These are phyloP conservation scores for Cyclargus thomasi DNA, from an alignment of 1,140 invertebrate species.

Conservation along the genomic window DNA sequence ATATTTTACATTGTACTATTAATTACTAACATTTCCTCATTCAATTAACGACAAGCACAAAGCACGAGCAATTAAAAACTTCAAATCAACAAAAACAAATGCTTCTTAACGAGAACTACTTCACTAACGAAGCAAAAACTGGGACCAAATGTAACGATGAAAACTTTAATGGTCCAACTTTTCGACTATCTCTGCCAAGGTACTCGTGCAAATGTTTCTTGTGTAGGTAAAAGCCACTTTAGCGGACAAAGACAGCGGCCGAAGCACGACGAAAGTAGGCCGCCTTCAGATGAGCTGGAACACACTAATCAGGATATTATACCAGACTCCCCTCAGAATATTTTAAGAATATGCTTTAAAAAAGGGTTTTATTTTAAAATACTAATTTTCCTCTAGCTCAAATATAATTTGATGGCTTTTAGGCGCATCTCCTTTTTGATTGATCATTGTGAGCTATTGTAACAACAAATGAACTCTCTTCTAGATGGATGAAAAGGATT, in stretches of 20 bases:
- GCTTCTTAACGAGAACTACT: conserved; percentile 10
- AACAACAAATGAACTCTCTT: too few species aligned
- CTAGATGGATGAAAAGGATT: too few species aligned
- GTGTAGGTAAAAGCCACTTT: conserved; percentile 41
- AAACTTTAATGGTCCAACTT: conserved; percentile 19
- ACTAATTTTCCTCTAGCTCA: not conserved
- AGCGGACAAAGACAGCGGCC: conserved; percentile 36
- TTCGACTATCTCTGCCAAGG: conserved; percentile 18
- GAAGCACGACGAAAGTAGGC: conserved; percentile 15
- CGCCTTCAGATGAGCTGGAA: conserved; percentile 2
- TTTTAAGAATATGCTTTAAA: not conserved
- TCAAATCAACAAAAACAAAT: conserved; percentile 19
- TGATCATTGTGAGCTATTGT: too few species aligned
- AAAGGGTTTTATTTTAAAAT: not conserved
- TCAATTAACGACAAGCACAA: conserved; percentile 12
- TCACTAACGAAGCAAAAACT: conserved; percentile 19
- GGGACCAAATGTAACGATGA: conserved; percentile 8
- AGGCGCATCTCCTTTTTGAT: too few species aligned
- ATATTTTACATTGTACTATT: not conserved
- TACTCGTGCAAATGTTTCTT: conserved; percentile 19
- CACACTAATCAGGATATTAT: conserved; percentile 9
- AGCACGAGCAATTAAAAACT: conserved; percentile 14
- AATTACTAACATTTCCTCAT: not conserved
- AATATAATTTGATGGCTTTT: not conserved
- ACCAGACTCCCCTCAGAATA: not conserved